phyloP scores from a whole-genome alignment of 1,140 invertebrate genomes.

The Lycorma delicatula region DNA sequence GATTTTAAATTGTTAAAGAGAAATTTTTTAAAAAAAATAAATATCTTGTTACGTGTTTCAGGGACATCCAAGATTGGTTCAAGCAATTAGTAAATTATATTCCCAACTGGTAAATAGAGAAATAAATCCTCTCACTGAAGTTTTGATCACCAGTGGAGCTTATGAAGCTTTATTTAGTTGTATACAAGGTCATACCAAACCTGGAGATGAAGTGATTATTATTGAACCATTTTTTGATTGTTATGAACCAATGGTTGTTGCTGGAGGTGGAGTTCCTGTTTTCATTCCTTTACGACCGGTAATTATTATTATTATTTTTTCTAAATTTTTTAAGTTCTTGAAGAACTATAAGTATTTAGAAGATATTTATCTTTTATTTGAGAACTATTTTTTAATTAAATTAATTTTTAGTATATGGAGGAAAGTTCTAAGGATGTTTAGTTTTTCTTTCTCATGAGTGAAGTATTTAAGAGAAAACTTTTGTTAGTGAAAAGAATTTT shows the following conservation, averaged over 20 bases:
- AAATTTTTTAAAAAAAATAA: too few relatives aligned
- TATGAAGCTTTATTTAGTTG: conserved; percentile 85
- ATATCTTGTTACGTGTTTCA: too few relatives aligned
- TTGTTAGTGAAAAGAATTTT: too few relatives aligned
- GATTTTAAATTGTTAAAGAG: too few relatives aligned
- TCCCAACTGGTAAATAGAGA: conserved; percentile 61
- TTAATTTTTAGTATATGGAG: too few relatives aligned
- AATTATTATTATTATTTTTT: conserved; percentile 31
- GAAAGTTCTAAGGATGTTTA: too few relatives aligned
- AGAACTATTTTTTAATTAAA: too few relatives aligned
- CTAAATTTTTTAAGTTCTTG: too few relatives aligned
- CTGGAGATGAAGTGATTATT: conserved; percentile 88
- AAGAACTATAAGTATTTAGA: too few relatives aligned
- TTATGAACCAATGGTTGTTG: conserved; percentile 88
- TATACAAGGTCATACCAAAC: conserved; percentile 75
- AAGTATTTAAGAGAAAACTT: too few relatives aligned
- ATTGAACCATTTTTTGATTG: conserved; percentile 99
- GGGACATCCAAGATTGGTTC: conserved; percentile 87
- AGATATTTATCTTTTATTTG: too few relatives aligned
- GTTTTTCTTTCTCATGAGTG: too few relatives aligned
- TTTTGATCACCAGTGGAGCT: conserved; percentile 84
- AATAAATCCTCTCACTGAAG: conserved; percentile 73
- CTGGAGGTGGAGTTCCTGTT: conserved; percentile 75
- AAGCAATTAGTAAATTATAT: conserved; percentile 77
- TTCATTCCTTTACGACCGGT: conserved; percentile 83